A percentile compares a stretch with the other conserved stretches of the same genome.
Evolutionary conservation across 2,888 invertebrate species (phyloP).

Genomic region (Altica lythri): DNA sequence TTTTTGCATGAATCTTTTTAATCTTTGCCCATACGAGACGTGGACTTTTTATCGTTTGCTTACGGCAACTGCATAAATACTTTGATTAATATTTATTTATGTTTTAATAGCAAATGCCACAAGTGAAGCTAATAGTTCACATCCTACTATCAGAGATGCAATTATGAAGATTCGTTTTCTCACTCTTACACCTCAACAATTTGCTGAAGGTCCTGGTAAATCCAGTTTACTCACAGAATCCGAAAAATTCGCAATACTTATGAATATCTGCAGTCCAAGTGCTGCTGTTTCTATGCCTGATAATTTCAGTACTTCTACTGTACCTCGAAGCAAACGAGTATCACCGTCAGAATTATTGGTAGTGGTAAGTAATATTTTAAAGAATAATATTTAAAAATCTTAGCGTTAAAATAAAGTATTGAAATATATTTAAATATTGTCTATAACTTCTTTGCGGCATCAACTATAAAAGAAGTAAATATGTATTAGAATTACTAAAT

Average conservation of each 20-base stretch:
- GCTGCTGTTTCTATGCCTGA: conserved; percentile 73
- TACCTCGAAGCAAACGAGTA: conserved; percentile 57
- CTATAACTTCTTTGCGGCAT: too few species aligned
- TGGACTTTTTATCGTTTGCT: too few species aligned
- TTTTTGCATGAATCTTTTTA: too few species aligned
- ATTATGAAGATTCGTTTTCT: conserved; percentile 80
- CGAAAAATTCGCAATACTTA: conserved; percentile 79
- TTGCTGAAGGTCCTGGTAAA: conserved; percentile 80
- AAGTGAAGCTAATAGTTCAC: conserved; percentile 41
- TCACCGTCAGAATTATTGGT: conserved; percentile 17
- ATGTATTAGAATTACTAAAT: too few species aligned
- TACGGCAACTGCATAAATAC: too few species aligned
- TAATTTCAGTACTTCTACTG: conserved; percentile 68
- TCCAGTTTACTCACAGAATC: conserved; percentile 75
- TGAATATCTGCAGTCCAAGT: conserved; percentile 78
- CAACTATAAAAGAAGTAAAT: too few species aligned
- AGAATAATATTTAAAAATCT: too few species aligned
- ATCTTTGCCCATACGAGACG: too few species aligned
- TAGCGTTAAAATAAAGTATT: too few species aligned
- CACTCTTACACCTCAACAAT: conserved; percentile 78
- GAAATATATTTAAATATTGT: too few species aligned
- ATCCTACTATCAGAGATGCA: conserved; percentile 64
- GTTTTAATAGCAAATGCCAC: conserved; percentile 31
- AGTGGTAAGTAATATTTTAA: conserved; percentile 16
- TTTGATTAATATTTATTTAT: conserved; percentile 1